These are phyloP conservation scores for Geodia barretti DNA, from an alignment of 37 sponge, comb jelly and placozoan genomes.

Conservation along the genomic window DNA sequence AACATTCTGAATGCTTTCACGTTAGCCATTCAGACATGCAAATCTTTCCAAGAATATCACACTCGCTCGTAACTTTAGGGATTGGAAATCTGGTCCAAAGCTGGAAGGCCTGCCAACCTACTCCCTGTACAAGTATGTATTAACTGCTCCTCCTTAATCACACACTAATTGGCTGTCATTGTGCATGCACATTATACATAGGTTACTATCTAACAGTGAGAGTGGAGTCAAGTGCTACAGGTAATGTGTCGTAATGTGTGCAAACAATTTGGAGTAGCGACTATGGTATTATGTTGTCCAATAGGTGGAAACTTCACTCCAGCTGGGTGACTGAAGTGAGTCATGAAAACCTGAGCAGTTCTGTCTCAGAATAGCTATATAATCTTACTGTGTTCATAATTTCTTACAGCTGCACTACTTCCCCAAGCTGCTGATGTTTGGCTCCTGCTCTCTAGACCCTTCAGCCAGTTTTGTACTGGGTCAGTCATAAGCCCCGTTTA, in stretches of 20 bases:
- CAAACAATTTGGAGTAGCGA: too few species aligned
- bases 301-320: conserved; percentile 72
- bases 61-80: conserved; percentile 13
- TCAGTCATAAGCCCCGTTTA: conserved; percentile 15
- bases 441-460: conserved; percentile 62
- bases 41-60: neutral
- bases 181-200: too few species aligned
- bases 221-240: conserved; percentile 46
- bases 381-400: neutral
- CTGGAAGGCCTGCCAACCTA: conserved; percentile 65
- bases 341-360: too few species aligned
- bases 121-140: conserved; percentile 44
- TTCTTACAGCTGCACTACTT: conserved; percentile 53
- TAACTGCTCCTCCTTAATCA: too few species aligned
- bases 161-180: neutral
- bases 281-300: neutral
- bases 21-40: conserved; percentile 33
- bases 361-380: neutral
- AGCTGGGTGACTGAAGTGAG: conserved; percentile 73
- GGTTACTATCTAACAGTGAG: conserved; percentile 26
- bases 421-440: conserved; percentile 27
- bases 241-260: conserved; percentile 8
- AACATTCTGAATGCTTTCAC: conserved; percentile 82
- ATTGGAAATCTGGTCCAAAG: conserved; percentile 70
- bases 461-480: conserved; percentile 64